Conservation (phyloP, 2,888 invertebrate species). For the Elegia similella region DNA sequence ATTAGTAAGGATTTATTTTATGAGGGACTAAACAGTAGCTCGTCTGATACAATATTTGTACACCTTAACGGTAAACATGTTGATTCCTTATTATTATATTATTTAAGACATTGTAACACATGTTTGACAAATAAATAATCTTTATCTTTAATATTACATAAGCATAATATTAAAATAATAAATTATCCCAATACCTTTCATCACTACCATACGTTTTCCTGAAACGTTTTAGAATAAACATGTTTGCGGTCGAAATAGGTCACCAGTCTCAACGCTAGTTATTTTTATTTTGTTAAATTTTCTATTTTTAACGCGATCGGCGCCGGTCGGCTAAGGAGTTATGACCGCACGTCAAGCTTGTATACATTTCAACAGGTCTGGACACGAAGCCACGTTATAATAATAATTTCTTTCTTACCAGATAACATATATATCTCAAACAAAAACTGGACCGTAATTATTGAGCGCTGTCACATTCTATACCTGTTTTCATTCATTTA, state of each 20-base stretch:
- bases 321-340: not conserved
- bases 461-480: not conserved
- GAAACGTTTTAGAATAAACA: constrained; percentile 6
- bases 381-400: too few species aligned
- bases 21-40: too few species aligned
- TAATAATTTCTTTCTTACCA: too few species aligned
- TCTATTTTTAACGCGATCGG: constrained; percentile 4
- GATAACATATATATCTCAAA: too few species aligned
- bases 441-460: too few species aligned
- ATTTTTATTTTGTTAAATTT: constrained; percentile 12
- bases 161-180: not conserved
- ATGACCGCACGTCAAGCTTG: not conserved
- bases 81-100: too few species aligned
- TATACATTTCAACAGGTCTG: not conserved
- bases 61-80: too few species aligned
- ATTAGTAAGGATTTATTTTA: too few species aligned
- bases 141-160: too few species aligned
- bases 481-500: not conserved
- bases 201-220: not conserved
- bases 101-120: too few species aligned
- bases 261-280: constrained; percentile 7
- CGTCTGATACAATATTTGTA: too few species aligned
- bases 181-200: not conserved
- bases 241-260: constrained; percentile 12
- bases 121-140: too few species aligned